Conservation (phyloP, 2,113 vertebrate genomes). For the Lagopus leucura region DNA sequence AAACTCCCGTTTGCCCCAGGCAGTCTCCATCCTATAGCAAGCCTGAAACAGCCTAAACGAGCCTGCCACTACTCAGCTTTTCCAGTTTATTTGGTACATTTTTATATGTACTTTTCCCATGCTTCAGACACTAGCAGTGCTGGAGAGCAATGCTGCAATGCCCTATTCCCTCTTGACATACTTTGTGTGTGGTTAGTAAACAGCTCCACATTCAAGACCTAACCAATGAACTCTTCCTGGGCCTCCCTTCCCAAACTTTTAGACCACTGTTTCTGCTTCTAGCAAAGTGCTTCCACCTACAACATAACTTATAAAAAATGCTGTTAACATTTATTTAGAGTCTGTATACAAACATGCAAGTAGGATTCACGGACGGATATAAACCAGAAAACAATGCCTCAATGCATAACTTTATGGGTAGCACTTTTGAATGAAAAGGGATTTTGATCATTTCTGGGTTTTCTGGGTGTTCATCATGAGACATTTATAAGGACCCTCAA, state of each 20-base stretch:
- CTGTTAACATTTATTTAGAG: constrained; percentile 38
- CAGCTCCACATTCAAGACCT: background rate
- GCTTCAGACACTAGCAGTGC: background rate
- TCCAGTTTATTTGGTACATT: background rate
- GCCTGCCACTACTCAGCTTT: background rate
- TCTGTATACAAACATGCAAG: constrained; percentile 41
- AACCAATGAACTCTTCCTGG: constrained; percentile 9
- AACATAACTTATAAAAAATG: constrained; percentile 10
- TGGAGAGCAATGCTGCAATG: background rate
- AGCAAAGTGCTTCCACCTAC: constrained; percentile 34
- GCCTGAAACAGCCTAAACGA: background rate
- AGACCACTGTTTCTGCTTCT: background rate
- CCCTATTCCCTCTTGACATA: constrained; percentile 14
- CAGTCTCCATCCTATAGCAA: background rate
- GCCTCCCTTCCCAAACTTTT: background rate
- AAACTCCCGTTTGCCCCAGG: background rate
- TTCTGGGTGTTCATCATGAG: background rate
- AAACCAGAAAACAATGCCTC: constrained; percentile 21
- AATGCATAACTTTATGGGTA: background rate
- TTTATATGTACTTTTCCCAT: background rate
- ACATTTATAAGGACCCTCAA: background rate
- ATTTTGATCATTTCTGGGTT: background rate
- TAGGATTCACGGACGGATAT: background rate
- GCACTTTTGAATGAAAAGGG: background rate
- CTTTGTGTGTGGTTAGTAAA: constrained; percentile 32